A percentile compares a stretch with the other conserved stretches of the same genome.
These are phyloP conservation scores for Progne subis DNA, from an alignment of 2,113 vertebrate species.

Conservation along the genomic window DNA sequence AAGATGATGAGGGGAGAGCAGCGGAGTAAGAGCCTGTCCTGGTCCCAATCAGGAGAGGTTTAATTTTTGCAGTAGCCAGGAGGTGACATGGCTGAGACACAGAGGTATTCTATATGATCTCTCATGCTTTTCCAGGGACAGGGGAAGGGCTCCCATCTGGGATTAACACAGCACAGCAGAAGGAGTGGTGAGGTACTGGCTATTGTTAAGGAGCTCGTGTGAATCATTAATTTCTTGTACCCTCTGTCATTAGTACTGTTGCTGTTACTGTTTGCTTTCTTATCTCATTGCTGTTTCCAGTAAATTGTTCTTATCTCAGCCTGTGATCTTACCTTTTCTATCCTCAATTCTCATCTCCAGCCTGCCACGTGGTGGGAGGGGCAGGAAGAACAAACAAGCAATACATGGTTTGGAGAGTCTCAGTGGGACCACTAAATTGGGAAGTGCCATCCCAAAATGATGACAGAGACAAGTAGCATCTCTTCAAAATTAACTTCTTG, in stretches of 20 bases:
- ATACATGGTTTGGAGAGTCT: not conserved
- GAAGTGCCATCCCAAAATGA: not conserved
- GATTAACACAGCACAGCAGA: not conserved
- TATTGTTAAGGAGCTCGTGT: not conserved
- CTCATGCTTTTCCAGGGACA: not conserved
- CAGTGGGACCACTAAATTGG: not conserved
- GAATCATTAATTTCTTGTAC: not conserved
- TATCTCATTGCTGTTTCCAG: not conserved
- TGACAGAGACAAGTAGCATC: not conserved
- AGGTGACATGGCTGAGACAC: not conserved
- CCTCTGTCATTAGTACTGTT: not conserved
- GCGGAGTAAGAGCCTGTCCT: not conserved
- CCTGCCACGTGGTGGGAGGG: not conserved
- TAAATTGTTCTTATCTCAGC: not conserved
- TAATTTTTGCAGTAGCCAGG: not conserved
- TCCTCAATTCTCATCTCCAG: not conserved
- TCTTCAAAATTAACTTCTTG: not conserved
- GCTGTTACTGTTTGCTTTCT: not conserved
- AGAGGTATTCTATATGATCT: rapidly evolving
- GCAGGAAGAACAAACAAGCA: not conserved
- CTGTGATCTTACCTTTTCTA: not conserved
- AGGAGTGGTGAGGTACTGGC: not conserved
- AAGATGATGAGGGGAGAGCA: not conserved
- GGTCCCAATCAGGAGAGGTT: not conserved
- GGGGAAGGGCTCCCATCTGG: not conserved